Evolutionary conservation across 2,888 invertebrate genomes (phyloP), one percentile per base, ranked within the genome.

Genomic region (Barypeithes pellucidus): DNA sequence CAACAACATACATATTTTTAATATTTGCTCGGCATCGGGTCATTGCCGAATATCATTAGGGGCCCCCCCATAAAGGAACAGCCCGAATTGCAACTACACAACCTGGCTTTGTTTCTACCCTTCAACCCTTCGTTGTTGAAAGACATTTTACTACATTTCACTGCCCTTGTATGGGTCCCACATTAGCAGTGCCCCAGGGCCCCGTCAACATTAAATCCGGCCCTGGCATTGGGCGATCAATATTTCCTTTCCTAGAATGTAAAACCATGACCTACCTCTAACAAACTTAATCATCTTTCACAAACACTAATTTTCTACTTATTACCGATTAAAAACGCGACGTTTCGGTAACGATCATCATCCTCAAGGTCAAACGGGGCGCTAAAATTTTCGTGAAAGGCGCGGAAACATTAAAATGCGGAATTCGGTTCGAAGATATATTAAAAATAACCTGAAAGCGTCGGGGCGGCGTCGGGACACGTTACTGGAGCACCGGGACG

Each of bases 401-500:
- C 67, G 66, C 57, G 61, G 29, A 62, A 61, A 36, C 52, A 36
- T 50, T 29, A 36, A 52, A 29, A 47, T 41, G 52, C 65, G 69
- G 66, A 73, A 73, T 71, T 71, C 70, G 70, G 36, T 41, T 67
- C 45, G 54, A 41, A 14, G 24, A 5, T 57, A 22, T 33, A 18
- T 41, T 67, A 54, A 60, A 70, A 74, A 74, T 70, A 74, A 54
- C 47, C 18, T 54, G 45, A 22, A 41, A 65, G 62, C 70, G 65
- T 61, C 70, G 70, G 29, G 41, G 57, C 67, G 63, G 68, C 72
- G 75, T 75, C 75, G 71, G 50, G 63, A 60, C 71, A 65, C 63
- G 67, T 67, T 75, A 75, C 75, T 75, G 71, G 75, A 68, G 63
- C 68, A 73, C 68, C 72, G 72, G 67, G 72, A 72, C 57, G 67